These are phyloP conservation scores for Ephydatia muelleri DNA, from an alignment of 37 sponge, comb jelly and placozoan species.

Conservation along the genomic window DNA sequence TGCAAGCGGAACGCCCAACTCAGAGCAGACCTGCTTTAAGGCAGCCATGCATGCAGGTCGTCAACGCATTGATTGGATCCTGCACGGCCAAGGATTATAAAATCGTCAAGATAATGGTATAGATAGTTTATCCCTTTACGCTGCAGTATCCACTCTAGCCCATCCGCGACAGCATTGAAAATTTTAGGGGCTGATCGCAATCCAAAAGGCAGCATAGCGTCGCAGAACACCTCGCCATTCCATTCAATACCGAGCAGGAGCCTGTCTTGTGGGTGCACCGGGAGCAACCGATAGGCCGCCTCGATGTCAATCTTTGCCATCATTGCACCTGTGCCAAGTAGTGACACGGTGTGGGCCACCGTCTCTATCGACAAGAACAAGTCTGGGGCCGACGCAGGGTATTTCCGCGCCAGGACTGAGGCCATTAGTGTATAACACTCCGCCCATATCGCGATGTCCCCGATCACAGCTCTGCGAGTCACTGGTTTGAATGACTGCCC, in stretches of 20 bases:
- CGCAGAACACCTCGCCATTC: background rate
- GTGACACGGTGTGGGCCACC: background rate
- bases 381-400: background rate
- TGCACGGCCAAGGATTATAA: background rate
- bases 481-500: background rate
- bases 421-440: background rate
- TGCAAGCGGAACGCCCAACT: conserved; percentile 6
- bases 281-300: conserved; percentile 8
- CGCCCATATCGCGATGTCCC: background rate
- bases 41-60: background rate
- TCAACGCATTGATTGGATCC: background rate
- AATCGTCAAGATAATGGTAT: conserved; percentile 19
- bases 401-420: background rate
- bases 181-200: conserved; percentile 10
- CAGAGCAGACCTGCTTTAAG: background rate
- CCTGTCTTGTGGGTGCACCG: conserved; percentile 12
- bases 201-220: conserved; percentile 8
- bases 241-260: background rate
- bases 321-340: background rate
- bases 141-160: background rate
- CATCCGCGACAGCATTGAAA: background rate
- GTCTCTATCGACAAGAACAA: background rate
- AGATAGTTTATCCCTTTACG: background rate
- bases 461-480: background rate
- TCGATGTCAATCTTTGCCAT: conserved; percentile 13